Evolutionary conservation across 2,888 invertebrate species (phyloP).

Genomic region (Exephanes ischioxanthus): DNA sequence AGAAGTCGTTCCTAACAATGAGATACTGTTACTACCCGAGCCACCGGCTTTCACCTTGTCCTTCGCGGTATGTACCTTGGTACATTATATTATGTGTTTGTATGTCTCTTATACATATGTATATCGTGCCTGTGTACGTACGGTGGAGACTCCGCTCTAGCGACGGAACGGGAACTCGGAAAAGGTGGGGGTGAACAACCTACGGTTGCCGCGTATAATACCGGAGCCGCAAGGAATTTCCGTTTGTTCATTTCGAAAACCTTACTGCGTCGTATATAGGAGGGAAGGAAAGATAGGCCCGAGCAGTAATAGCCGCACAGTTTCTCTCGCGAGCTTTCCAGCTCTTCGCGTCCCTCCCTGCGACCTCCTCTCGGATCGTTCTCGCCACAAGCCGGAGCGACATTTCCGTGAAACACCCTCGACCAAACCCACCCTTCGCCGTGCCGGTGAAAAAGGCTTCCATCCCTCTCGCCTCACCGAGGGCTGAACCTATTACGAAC

Average conservation of each 20-base stretch:
- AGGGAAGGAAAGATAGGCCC: background rate
- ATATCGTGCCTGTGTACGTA: background rate
- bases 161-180: background rate
- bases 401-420: slow-evolving; percentile 55
- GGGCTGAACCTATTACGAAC: slow-evolving; percentile 57
- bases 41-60: slow-evolving; percentile 50
- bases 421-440: background rate
- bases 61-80: slow-evolving; percentile 28
- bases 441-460: slow-evolving; percentile 26
- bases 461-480: slow-evolving; percentile 16
- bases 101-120: slow-evolving; percentile 11
- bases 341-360: too few relatives aligned
- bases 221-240: slow-evolving; percentile 37
- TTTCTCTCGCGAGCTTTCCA: background rate
- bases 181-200: background rate
- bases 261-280: background rate
- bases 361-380: slow-evolving; percentile 1
- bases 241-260: slow-evolving; percentile 34
- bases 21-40: slow-evolving; percentile 72
- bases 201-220: slow-evolving; percentile 29
- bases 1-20: slow-evolving; percentile 70
- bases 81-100: slow-evolving; percentile 8
- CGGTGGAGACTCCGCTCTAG: background rate
- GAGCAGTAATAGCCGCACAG: background rate
- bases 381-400: slow-evolving; percentile 26